Evolutionary conservation across 2,113 vertebrate species (phyloP), one percentile per base, ranked within the genome.

Genomic region (Oxygymnocypris stewartii): DNA sequence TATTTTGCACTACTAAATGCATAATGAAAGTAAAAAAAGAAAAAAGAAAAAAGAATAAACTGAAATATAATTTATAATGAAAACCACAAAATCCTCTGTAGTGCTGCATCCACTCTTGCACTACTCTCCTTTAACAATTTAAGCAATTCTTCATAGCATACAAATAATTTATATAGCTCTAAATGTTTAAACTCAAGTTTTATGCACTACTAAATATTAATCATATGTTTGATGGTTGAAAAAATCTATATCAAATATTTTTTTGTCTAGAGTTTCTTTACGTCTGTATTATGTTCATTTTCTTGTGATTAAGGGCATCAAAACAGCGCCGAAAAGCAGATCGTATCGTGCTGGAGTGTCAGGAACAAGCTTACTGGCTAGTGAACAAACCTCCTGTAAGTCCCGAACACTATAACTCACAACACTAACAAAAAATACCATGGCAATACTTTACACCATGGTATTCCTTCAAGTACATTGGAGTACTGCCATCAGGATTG

Each of bases 321-420:
- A 98, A 98, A 91, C 97, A 97, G 92, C 94, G 96, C 31, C 88
- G 96, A 84, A 99, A 96, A 90, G 96, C 96, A 0, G 98, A 98
- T 91, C 96, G 97, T 40, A 96, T 99, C 78, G 98, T 99, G 89
- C 93, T 97, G 3, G 96, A 96, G 8, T 99, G 96, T 92, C 98
- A 99, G 92, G 97, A 99, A 85, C 97, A 97, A 90, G 95, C 95
- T 0, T 99, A 96, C 93, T 99, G 98, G 98, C 95, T 99, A 18
- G 96, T 99, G 92, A 97, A 98, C 94, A 95, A 95, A 92, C 96
- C 97, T 1, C 97, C 94, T 82, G 98, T 98, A 93, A 96, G 88
- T 51, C 40, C 6, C 28, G 12, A 13, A 51, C 23, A 61, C 31
- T 23, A 14, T 25, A 14, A 31, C 20, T 14, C 61, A 84, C 59